These are phyloP conservation scores for Montipora sp. DNA, from an alignment of 64 coral and sea anemone genomes.

Conservation along the genomic window DNA sequence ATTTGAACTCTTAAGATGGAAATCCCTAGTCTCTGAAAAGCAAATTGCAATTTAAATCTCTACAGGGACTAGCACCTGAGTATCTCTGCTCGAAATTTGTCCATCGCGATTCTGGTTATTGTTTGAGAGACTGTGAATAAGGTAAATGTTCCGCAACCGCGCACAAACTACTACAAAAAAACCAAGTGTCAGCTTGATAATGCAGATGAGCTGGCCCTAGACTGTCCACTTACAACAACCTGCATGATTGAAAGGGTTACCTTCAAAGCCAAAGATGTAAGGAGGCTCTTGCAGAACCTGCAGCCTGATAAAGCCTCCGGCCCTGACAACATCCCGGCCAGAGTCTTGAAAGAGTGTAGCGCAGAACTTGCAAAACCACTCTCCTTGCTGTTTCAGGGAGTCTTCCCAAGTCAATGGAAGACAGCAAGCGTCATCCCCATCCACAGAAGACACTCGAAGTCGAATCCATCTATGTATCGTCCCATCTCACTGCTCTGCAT, in stretches of 20 bases:
- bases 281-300: neutral
- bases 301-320: conserved; percentile 5
- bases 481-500: conserved; percentile 61
- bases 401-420: conserved; percentile 9
- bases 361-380: conserved; percentile 4
- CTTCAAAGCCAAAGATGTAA: conserved; percentile 6
- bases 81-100: too few relatives aligned
- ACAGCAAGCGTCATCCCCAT: neutral
- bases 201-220: neutral
- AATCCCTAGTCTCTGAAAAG: too few relatives aligned
- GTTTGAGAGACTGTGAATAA: too few relatives aligned
- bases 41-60: too few relatives aligned
- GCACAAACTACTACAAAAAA: too few relatives aligned
- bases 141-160: too few relatives aligned
- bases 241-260: neutral
- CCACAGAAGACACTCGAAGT: conserved; percentile 4
- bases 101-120: too few relatives aligned
- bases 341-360: neutral
- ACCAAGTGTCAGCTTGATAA: neutral
- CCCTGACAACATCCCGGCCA: neutral
- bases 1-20: too few relatives aligned
- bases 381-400: conserved; percentile 10
- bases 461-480: conserved; percentile 63
- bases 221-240: neutral
- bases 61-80: too few relatives aligned